phyloP scores from a whole-genome alignment of 2,797 vertebrate species.

The Emydoidea blandingii region DNA sequence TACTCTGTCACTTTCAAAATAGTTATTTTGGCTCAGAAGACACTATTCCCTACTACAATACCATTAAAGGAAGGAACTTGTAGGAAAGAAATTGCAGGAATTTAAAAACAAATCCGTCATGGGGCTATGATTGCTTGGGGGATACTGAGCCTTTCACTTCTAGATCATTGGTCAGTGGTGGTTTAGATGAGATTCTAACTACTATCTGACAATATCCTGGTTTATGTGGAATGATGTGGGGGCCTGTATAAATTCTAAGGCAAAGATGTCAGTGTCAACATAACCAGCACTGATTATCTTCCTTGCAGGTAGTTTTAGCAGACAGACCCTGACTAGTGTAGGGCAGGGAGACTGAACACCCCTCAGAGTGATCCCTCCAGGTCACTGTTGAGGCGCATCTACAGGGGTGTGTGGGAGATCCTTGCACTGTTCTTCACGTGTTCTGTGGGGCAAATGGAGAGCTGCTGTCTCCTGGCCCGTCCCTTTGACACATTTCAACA shows the following conservation, averaged over 20 bases:
- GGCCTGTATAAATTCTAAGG: neutral
- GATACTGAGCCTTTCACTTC: neutral
- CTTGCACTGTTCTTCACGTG: neutral
- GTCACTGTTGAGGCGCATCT: neutral
- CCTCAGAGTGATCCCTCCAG: neutral
- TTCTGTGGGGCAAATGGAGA: neutral
- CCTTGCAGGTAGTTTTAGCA: neutral
- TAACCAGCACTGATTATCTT: neutral
- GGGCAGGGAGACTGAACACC: neutral
- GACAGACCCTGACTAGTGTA: neutral
- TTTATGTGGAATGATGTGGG: neutral
- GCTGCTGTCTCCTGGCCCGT: neutral
- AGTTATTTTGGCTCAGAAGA: neutral
- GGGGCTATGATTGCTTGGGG: neutral
- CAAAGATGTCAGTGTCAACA: neutral
- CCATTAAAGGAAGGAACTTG: rapidly evolving
- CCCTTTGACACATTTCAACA: neutral
- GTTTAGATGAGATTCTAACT: neutral
- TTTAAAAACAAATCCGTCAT: neutral
- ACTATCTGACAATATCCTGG: neutral
- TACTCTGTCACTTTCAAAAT: neutral
- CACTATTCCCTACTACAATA: neutral
- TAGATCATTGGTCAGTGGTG: neutral
- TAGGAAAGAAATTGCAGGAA: rapidly evolving
- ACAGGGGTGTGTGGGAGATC: neutral